Evolutionary conservation across 2,113 vertebrate genomes (phyloP), one percentile per base, ranked within the genome.

Genomic region (Ellobius talpinus): DNA sequence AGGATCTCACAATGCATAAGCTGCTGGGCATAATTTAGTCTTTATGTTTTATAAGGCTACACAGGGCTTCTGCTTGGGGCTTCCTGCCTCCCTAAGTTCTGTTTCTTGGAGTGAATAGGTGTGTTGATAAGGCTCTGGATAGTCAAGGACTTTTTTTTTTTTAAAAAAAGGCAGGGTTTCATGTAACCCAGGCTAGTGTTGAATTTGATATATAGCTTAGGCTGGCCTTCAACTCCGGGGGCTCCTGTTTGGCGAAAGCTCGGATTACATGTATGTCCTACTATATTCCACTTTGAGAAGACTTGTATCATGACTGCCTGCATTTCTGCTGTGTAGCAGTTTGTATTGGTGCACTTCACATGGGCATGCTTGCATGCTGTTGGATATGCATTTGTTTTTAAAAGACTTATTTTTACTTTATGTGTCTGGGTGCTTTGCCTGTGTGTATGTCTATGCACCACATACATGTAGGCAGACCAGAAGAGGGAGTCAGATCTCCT

Each of bases 51-150:
- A 7, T 24, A 52, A 24, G 11, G 31, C 61, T 45, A 2, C 2
- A 6, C 3, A 3, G 36, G 10, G 13, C 66, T 81, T 42, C 50
- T 63, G 2, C 4, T 5, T 1, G 1, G 33, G 7, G 68, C 17
- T 82, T 45, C 42, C 52, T 24, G 5, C 42, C 21, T 79, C 33
- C 87, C 73, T 11, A 21, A 55, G 47, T 76, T 88, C 87, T 29
- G 5, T 36, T 42, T 72, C 73, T 17, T 16, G 47, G 42, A 82
- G 68, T 36, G 8, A 33, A 47, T 21, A 45, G 70, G 12, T 33
- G 4, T 14, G 12, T 16, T 13, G 31, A 73, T 72, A 10, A 11
- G n/a, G 14, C 39, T 21, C 0, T 52, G 89, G 26, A 13, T 5
- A 8, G 7, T 39, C 3, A 14, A 39, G 33, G n/a, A 29, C 3